Evolutionary conservation across 2,113 vertebrate genomes (phyloP).

Genomic region (Zosterops pallidus): DNA sequence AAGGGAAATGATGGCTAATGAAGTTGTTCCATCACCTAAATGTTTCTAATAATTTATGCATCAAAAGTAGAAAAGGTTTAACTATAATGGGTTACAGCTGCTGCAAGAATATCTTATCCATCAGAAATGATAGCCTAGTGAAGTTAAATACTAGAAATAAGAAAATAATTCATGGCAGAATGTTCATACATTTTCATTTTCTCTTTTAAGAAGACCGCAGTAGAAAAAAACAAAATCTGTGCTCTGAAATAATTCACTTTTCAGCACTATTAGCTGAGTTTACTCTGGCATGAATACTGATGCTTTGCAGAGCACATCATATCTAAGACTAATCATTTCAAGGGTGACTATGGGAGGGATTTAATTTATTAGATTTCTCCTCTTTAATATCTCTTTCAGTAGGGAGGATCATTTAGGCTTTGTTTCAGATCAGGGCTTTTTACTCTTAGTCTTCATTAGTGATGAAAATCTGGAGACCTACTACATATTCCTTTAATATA

Average conservation of each 20-base stretch:
- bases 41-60: neutral
- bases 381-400: neutral
- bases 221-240: neutral
- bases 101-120: neutral
- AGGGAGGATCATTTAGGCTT: neutral
- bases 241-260: neutral
- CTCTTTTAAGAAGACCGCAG: neutral
- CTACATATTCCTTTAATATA: neutral
- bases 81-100: neutral
- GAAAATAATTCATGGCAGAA: neutral
- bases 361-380: neutral
- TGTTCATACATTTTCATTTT: neutral
- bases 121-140: neutral
- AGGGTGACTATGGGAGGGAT: neutral
- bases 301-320: neutral
- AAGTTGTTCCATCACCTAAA: neutral
- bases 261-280: neutral
- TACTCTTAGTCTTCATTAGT: neutral
- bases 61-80: neutral
- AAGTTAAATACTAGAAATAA: neutral
- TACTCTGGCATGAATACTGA: neutral
- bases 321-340: neutral
- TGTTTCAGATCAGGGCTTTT: conserved; percentile 22
- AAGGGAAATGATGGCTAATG: neutral
- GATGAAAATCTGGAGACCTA: neutral